Base-by-base conservation (phyloP, 2,888 invertebrate genomes). In the Nysson spinosus region DNA sequence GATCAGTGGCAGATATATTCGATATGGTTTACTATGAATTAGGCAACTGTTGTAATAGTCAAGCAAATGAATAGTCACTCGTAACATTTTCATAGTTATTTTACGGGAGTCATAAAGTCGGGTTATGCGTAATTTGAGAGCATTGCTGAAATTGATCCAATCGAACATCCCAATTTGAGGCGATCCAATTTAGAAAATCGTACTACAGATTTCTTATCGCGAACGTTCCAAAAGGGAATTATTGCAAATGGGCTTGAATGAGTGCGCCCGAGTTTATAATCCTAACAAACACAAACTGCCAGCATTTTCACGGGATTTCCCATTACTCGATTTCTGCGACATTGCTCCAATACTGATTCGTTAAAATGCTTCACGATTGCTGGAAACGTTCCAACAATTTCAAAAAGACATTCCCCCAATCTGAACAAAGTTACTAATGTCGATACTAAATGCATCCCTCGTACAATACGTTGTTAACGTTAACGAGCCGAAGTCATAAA, bases 121-220 rank as follows among this genome's bases (percentile, higher is more conserved):
- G 58, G 65, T 51, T 58, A 65, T 50, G 58, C 67, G 67, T 67
- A 67, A 67, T 58, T 58, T 40, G 50, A 55, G 58, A 54, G 40
- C 32, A 40, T 55, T 46, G 44, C 26, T 66, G 19, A 40, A 65
- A 67, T 58, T 58, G 66, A 58, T 58, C 67, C 58, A 67, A 67
- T 65, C 65, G 58, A 35, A 54, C 46, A 9, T 30, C 35, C 52
- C 58, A 46, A 67, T 65, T 58, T 49, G 50, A 46, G 26, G 17
- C 52, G 58, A 32, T 55, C 35, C 67, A 65, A 67, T 67, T 58
- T 55, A 32, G 42, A 17, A 30, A 55, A 22, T 22, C 35, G 50
- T 55, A 51, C 51, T 50, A 26, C 58, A 37, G 58, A 43, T 65
- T 65, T 55, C 65, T 67, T 65, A 65, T 67, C 58, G 67, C 14